Base-by-base conservation (phyloP, 2,797 vertebrate species). In the Rhabdomys pumilio region DNA sequence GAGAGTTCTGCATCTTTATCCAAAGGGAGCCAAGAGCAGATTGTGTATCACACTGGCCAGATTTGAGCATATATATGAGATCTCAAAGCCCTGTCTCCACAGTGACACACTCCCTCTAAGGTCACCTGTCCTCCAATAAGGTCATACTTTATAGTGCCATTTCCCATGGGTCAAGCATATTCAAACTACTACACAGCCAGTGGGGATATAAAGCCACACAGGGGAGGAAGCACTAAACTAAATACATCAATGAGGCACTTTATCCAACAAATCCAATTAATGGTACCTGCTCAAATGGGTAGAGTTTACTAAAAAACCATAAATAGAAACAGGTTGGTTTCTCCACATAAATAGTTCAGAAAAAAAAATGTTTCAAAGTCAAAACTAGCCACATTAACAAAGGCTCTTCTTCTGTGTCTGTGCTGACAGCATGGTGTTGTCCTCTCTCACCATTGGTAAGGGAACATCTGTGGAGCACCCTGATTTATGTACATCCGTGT, bases 241-340 rank as follows among this genome's bases (percentile, higher is more conserved):
- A 90, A 92, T n/a, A 96, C 2, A 53, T 6, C 38, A 77, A 59
- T 57, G 2, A 53, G 55, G 17, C 22, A 84, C 65, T 92, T 93
- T 38, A 92, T 80, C 81, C 83, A 87, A 90, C 57, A 72, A 81
- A 34, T 69, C 47, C 50, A 63, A 50, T 15, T 80, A 80, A 93
- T 11, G 24, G 17, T 38, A 50, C 50, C 20, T 55, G 19, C 81
- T 96, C 34, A 87, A 77, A 75, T 9, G 3, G 6, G 3, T 9
- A 79, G 76, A 63, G 15, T 57, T 11, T 57, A 73, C 20, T 50
- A 6, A 6, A 88, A 89, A 50, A 24, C 22, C 20, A 53, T 15
- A 83, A 76, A 76, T 44, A 22, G 82, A 87, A 12, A 6, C 31
- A 90, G 69, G 11, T 12, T 92, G 5, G 73, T 93, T 79, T 76